Evolutionary conservation across 2,797 vertebrate genomes (phyloP), one percentile per base, ranked within the genome.

Genomic region (Pseudochirops cupreus): DNA sequence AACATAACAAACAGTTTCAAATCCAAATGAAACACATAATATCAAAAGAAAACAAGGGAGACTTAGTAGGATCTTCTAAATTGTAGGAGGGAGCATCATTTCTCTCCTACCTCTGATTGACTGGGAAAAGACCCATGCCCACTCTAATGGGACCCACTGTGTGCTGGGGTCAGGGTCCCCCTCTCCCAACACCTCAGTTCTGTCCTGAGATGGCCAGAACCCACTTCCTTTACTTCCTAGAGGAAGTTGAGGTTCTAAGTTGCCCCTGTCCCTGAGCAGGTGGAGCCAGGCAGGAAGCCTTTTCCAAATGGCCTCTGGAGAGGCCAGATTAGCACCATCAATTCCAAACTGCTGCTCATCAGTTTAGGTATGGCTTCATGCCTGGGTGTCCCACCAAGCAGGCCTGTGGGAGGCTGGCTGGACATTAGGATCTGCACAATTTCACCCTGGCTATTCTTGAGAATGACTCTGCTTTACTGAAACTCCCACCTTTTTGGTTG

Each of bases 341-440:
- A 62, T 92, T 95, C 67, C 91, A 89, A 31, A 13, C 24, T 94
- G 54, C 59, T 91, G 28, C 46, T 53, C 12, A 7, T 82, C n/a
- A 39, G n/a, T 18, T 82, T 39, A 9, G 18, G 13, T 14, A 50
- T 31, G 28, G n/a, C n/a, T 92, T 93, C 1, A 0, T 33, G 91
- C 93, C 93, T 58, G 90, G 95, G 91, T 46, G 95, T 92, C 95
- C 92, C 54, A 87, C 39, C 53, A 93, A 6, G 28, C 29, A 28
- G 54, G 33, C 28, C 56, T 52, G 18, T 54, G 91, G 46, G 18
- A 28, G 67, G 93, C 50, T 18, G 5, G 28, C 24, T 33, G 56
- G 94, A 39, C 50, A 95, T 56, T 91, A 92, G 90, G 93, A 74
- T 90, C 90, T 92, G 12, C 24, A 55, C 14, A 91, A 95, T 62